phyloP scores from a whole-genome alignment of 1,140 invertebrate species.

The Maconellicoccus hirsutus region DNA sequence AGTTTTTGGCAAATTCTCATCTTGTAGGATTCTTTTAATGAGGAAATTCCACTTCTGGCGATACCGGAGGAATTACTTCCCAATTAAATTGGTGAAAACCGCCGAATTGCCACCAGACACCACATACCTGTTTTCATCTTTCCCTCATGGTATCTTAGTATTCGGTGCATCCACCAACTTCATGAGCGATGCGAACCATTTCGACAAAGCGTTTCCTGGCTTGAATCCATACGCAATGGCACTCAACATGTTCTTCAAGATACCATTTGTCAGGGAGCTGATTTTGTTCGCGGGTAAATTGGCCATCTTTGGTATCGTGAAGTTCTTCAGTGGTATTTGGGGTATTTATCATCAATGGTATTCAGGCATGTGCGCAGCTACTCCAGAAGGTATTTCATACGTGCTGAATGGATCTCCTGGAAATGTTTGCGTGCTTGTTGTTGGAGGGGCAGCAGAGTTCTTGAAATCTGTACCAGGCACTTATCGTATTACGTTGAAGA shows the following conservation, averaged over 20 bases:
- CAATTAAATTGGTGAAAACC: conserved; percentile 69
- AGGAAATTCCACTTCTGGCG: conserved; percentile 55
- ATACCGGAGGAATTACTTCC: conserved; percentile 71
- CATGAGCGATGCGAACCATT: no score
- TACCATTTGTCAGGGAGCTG: conserved; percentile 41
- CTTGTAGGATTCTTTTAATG: no score
- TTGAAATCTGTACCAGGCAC: conserved; percentile 54
- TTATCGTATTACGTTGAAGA: conserved; percentile 56
- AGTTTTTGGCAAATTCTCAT: no score
- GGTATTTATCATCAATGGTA: no score
- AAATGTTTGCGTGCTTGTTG: conserved; percentile 51
- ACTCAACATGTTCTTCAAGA: conserved; percentile 63
- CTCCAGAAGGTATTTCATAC: neutral
- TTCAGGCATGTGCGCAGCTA: neutral
- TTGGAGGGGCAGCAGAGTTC: conserved; percentile 73
- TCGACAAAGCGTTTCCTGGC: conserved; percentile 63
- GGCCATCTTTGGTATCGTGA: no score
- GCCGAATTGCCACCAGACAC: conserved; percentile 59
- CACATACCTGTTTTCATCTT: no score
- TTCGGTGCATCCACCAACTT: no score
- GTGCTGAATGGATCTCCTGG: conserved; percentile 33
- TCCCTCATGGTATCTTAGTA: no score
- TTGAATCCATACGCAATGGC: conserved; percentile 59
- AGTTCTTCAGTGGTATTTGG: no score
- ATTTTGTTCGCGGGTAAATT: neutral